A percentile compares a stretch with the other conserved stretches of the same genome.
These are phyloP conservation scores for Germaria angustata DNA, from an alignment of 2,888 invertebrate genomes.

Conservation along the genomic window DNA sequence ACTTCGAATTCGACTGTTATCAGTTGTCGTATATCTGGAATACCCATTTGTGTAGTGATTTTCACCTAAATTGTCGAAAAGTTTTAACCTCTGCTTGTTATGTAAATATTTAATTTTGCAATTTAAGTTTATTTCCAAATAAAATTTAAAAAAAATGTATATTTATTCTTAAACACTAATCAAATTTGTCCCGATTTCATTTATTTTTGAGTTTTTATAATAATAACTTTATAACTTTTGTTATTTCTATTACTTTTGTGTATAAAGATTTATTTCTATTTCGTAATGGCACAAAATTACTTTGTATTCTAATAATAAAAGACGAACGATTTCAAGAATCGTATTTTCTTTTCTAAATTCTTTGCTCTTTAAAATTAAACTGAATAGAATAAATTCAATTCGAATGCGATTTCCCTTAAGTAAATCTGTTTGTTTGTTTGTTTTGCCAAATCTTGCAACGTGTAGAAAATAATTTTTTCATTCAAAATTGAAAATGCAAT, in stretches of 20 bases:
- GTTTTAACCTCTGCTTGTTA: slow-evolving; percentile 27
- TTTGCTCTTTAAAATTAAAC: slow-evolving; percentile 61
- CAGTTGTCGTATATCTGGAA: slow-evolving; percentile 83
- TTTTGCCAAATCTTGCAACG: slow-evolving; percentile 51
- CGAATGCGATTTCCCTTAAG: slow-evolving; percentile 58
- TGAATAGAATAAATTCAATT: slow-evolving; percentile 53
- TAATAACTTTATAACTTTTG: slow-evolving; percentile 14
- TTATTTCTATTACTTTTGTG: background rate
- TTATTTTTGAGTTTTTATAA: background rate
- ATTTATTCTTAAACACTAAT: background rate
- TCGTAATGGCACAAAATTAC: slow-evolving; percentile 52
- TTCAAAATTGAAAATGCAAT: slow-evolving; percentile 48
- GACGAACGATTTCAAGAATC: slow-evolving; percentile 4
- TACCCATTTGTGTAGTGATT: slow-evolving; percentile 80
- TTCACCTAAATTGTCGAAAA: slow-evolving; percentile 2
- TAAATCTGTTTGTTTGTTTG: slow-evolving; percentile 38
- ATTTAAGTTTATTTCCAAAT: background rate
- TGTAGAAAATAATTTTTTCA: slow-evolving; percentile 45
- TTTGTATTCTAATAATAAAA: slow-evolving; percentile 5
- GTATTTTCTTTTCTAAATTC: slow-evolving; percentile 47
- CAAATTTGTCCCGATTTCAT: background rate
- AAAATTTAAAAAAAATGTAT: background rate
- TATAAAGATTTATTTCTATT: slow-evolving; percentile 32
- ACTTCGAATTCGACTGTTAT: slow-evolving; percentile 94
- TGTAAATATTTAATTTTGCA: slow-evolving; percentile 23